A percentile compares a stretch with the other conserved stretches of the same genome.
Conservation (phyloP, 2,888 invertebrate species). For the Pollenia amentaria region DNA sequence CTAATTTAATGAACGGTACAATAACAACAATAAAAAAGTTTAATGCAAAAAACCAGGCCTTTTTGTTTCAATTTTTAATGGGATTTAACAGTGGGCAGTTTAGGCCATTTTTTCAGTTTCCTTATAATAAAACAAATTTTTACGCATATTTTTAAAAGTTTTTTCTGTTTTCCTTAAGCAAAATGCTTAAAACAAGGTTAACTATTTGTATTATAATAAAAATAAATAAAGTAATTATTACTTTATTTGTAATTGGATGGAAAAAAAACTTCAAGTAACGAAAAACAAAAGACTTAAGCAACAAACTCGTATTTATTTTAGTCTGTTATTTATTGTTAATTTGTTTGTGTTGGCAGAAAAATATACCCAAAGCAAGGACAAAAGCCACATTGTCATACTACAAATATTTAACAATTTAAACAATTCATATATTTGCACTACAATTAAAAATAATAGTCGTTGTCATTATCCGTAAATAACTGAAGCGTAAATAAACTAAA, state of each 20-base stretch:
- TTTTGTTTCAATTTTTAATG: slow-evolving; percentile 15
- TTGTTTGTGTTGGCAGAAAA: slow-evolving; percentile 29
- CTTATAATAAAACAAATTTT: neutral
- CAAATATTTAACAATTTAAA: slow-evolving; percentile 49
- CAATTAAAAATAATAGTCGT: slow-evolving; percentile 68
- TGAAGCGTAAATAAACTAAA: slow-evolving; percentile 46
- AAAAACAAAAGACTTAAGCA: slow-evolving; percentile 62
- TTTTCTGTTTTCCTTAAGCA: slow-evolving; percentile 1
- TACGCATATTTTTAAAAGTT: slow-evolving; percentile 11
- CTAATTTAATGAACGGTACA: slow-evolving; percentile 32
- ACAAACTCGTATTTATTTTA: slow-evolving; percentile 17
- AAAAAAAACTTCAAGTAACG: neutral
- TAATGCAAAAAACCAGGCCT: slow-evolving; percentile 4
- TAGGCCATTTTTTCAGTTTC: neutral
- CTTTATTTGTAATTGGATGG: slow-evolving; percentile 44
- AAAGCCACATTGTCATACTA: neutral
- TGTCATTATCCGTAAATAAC: slow-evolving; percentile 60
- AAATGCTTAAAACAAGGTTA: slow-evolving; percentile 58
- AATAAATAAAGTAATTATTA: slow-evolving; percentile 61
- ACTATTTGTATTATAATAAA: slow-evolving; percentile 29
- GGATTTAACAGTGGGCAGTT: slow-evolving; percentile 10
- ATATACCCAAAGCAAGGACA: neutral
- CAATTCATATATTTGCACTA: slow-evolving; percentile 49
- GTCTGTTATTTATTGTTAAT: neutral
- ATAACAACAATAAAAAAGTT: neutral